Base-by-base conservation (phyloP, 2,797 vertebrate genomes). In the Notolepis coatsorum region DNA sequence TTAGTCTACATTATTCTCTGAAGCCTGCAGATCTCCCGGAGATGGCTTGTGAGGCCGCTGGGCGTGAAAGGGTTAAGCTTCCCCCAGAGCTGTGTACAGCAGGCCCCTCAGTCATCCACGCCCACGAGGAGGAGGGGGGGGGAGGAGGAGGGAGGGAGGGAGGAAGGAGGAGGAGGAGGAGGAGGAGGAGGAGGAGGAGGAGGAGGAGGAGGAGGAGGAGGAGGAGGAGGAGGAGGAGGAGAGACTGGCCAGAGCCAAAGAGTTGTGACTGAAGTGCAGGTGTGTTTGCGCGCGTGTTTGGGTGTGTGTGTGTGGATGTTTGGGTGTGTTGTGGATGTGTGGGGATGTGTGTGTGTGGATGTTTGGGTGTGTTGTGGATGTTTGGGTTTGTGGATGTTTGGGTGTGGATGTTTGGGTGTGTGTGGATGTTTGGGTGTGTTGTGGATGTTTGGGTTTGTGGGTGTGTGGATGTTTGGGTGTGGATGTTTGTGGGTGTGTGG, bases 211-310 rank as follows among this genome's bases (percentile, higher is more conserved):
- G 42, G 39, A 38, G 21, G 59, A 49, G 71, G 67, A 57, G 61
- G 31, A 8, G 39, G 61, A 69, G 71, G 37, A 60, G 48, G 46
- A 69, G 50, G 61, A 13, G 61, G 42, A 59, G 42, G 39, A 38
- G 21, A 78, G 71, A 72, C 70, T 42, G 79, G 57, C 60, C 46
- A 35, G 46, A 81, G 79, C 75, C 71, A 28, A n/a, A n/a, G 63
- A 84, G 77, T 86, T 73, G 51, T 85, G 80, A 85, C 82, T 72
- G 49, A 62, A 61, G 38, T 65, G 61, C 54, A 55, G 62, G 57
- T 61, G 33, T 61, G 24, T 31, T 49, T 50, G 20, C 46, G 31
- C 27, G 30, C 43, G 45, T 12, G 15, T 49, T 15, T n/a, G 35
- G 24, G 41, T 25, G 30, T 28, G 20, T 24, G 17, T 45, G 27